Conservation (phyloP, 2,888 invertebrate species). For the Ceramica pisi region DNA sequence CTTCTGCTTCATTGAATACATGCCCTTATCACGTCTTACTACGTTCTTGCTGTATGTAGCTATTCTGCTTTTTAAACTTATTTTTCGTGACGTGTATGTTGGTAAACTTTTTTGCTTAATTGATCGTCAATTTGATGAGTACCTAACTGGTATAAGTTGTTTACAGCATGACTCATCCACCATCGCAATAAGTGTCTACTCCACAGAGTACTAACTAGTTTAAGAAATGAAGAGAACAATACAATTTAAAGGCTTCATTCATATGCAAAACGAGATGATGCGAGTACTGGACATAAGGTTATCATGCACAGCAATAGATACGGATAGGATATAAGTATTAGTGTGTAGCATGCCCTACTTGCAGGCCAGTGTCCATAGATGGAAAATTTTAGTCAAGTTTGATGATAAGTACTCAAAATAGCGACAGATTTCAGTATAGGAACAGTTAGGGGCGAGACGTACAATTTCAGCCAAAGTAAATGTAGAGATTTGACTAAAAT, state of each 20-base stretch:
- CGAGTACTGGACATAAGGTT: conserved; percentile 47
- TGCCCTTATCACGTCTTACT: neutral
- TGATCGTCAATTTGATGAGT: neutral
- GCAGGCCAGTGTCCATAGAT: conserved; percentile 41
- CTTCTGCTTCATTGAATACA: neutral
- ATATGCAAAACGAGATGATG: conserved; percentile 37
- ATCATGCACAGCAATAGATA: conserved; percentile 43
- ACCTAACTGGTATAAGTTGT: neutral
- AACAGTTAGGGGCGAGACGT: neutral
- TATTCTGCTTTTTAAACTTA: neutral
- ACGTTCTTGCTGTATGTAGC: neutral
- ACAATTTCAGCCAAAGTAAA: neutral
- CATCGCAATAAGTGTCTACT: neutral
- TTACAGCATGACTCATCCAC: neutral
- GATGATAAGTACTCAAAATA: neutral
- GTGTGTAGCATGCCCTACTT: conserved; percentile 44
- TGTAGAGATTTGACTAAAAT: neutral
- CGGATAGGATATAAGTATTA: conserved; percentile 35
- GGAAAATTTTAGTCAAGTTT: conserved; percentile 42
- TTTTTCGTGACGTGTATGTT: neutral
- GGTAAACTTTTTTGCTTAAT: neutral
- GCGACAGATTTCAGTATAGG: neutral
- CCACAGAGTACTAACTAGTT: neutral
- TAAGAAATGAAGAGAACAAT: conserved; percentile 35
- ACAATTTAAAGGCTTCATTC: conserved; percentile 47